These are phyloP conservation scores for Hypsopygia costalis DNA, from an alignment of 2,888 invertebrate species.

Conservation along the genomic window DNA sequence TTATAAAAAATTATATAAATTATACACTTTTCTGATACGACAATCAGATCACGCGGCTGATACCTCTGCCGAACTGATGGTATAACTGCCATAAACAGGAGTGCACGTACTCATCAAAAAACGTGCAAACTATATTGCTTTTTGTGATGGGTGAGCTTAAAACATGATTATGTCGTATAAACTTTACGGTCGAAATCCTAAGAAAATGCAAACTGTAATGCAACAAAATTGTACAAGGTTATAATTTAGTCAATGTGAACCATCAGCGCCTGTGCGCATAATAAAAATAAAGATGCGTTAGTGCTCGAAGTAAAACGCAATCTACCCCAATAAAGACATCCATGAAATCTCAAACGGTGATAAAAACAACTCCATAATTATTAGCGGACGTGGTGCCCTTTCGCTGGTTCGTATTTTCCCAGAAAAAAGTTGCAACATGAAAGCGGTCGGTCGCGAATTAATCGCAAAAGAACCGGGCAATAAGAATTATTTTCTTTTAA, in stretches of 20 bases:
- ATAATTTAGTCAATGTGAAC: slow-evolving; percentile 15
- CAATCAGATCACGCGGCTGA: not conserved
- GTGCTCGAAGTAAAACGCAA: slow-evolving; percentile 29
- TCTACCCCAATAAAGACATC: slow-evolving; percentile 60
- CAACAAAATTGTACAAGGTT: slow-evolving; percentile 12
- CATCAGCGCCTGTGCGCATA: slow-evolving; percentile 8
- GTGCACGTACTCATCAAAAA: slow-evolving; percentile 1
- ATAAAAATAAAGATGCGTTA: slow-evolving; percentile 10
- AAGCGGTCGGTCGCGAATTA: slow-evolving; percentile 36
- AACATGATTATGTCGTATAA: slow-evolving; percentile 20
- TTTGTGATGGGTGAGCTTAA: slow-evolving; percentile 9
- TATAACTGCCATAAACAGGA: slow-evolving; percentile 2
- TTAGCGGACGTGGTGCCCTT: slow-evolving; percentile 45
- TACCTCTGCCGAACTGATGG: not conserved
- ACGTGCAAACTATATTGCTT: slow-evolving; percentile 6
- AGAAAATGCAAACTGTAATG: slow-evolving; percentile 9
- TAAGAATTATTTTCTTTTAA: slow-evolving; percentile 24
- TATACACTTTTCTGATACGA: not conserved
- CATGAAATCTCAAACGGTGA: slow-evolving; percentile 52
- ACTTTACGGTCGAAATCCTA: slow-evolving; percentile 20
- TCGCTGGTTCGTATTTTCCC: slow-evolving; percentile 33
- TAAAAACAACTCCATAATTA: slow-evolving; percentile 58
- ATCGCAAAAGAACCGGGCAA: slow-evolving; percentile 22
- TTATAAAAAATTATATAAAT: slow-evolving; percentile 4
- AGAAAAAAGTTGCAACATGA: slow-evolving; percentile 31